Base-by-base conservation (phyloP, 2,888 invertebrate species). In the Apamea epomidion region DNA sequence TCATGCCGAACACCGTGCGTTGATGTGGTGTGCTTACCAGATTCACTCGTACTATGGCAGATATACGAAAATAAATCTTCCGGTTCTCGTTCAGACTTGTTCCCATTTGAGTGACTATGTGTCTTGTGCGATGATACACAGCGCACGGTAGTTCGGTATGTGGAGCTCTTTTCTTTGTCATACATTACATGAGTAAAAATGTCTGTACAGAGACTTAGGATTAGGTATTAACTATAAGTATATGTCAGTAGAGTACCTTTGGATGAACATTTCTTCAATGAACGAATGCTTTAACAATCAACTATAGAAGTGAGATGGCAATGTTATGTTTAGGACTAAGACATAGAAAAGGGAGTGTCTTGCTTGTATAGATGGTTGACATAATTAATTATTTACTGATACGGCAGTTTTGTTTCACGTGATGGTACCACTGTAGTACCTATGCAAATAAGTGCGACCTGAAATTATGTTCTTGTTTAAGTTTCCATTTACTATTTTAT, bases 211-310 rank as follows among this genome's bases (percentile, higher is more conserved):
- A 58, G 81, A 64, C 54, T 81, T 83, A 85, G 85, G 51, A 71
- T 79, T 85, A 89, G 64, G 58, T 88, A 74, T 78, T 80, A 69
- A 71, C 74, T 76, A 14, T 75, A 84, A 76, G 71, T 87, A 65
- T 77, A 54, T 77, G 73, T 87, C 71, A 79, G 77, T 87, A 84
- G 77, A 71, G 70, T 81, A 74, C 48, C 74, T 80, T 67, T 71
- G 51, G 42, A 58, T 84, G 60, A 76, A 74, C 74, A 76, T 78
- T 86, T 51, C 65, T 51, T 42, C 62, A 10, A 29, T 75, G 1
- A 25, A 65, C 37, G 21, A 25, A 65, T 37, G 12, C 25, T 37
- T 65, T 12, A 25, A 65, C 75, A 79, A 74, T 60, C 64, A 67
- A 72, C 42, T 78, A 69, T 76, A 79, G 45, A 80, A 77, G 64